A percentile compares a stretch with the other conserved stretches of the same genome.
Conservation (phyloP, 92 coral and sea anemone genomes). For the Phenganax stokvisi region DNA sequence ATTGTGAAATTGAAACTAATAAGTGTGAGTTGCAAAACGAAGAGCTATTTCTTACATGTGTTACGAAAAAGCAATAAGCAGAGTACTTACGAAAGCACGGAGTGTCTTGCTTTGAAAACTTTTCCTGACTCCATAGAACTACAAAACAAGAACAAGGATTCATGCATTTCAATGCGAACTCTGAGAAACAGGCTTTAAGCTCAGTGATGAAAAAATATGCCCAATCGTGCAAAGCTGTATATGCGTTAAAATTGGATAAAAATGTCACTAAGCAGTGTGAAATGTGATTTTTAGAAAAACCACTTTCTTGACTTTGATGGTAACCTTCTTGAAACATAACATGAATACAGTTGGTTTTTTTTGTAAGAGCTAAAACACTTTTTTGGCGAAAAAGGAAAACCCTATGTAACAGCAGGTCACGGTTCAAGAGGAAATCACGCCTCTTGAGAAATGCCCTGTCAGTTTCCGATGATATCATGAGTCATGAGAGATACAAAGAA, state of each 20-base stretch:
- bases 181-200: neutral
- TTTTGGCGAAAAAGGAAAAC: too few relatives aligned
- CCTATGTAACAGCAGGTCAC: too few relatives aligned
- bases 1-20: neutral
- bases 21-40: too few relatives aligned
- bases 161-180: neutral
- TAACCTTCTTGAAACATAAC: too few relatives aligned
- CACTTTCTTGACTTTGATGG: too few relatives aligned
- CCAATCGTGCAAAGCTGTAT: neutral
- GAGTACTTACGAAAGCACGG: conserved; percentile 76
- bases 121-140: conserved; percentile 41
- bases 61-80: neutral
- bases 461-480: neutral
- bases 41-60: neutral
- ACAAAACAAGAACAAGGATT: neutral
- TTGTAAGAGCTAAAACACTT: too few relatives aligned
- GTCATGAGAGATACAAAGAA: neutral
- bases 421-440: too few relatives aligned
- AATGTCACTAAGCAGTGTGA: neutral
- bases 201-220: neutral
- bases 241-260: neutral
- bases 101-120: conserved; percentile 69
- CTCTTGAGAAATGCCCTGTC: too few relatives aligned
- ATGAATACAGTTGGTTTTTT: too few relatives aligned
- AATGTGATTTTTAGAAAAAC: too few relatives aligned